phyloP scores from a whole-genome alignment of 2,113 vertebrate genomes.

The Malurus cyaneus region DNA sequence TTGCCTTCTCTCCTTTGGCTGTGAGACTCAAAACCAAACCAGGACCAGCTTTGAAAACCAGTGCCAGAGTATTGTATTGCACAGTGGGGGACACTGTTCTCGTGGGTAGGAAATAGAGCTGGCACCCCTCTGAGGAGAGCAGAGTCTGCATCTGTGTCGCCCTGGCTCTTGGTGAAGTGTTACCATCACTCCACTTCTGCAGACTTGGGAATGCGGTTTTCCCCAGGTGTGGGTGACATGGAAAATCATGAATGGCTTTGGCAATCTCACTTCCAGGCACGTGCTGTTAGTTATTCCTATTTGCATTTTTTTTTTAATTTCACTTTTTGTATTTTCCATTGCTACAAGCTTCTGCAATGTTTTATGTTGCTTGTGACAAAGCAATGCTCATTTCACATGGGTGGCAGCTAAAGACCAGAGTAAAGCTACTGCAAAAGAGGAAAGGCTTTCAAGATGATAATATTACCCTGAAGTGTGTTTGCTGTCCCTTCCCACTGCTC shows the following conservation, averaged over 20 bases:
- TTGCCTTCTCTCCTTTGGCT: background rate
- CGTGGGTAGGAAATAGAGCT: background rate
- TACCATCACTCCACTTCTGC: background rate
- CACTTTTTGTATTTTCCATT: background rate
- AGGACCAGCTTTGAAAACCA: background rate
- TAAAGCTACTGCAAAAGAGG: background rate
- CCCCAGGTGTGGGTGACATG: background rate
- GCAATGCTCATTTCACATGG: background rate
- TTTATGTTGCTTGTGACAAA: background rate
- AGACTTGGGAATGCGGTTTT: background rate
- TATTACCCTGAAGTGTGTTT: background rate
- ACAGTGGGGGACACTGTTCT: background rate
- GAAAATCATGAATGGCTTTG: background rate
- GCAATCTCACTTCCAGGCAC: background rate
- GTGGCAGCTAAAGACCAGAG: background rate
- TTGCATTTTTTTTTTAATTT: background rate
- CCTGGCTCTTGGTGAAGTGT: background rate
- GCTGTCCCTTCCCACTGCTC: background rate
- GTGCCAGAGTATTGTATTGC: background rate
- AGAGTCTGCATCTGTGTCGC: background rate
- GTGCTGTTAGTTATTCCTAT: background rate
- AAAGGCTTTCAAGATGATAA: background rate
- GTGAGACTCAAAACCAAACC: background rate
- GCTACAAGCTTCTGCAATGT: background rate
- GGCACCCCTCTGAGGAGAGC: background rate